Evolutionary conservation across 1,140 invertebrate species (phyloP), one percentile per base, ranked within the genome.

Genomic region (Hylaeus anthracinus): DNA sequence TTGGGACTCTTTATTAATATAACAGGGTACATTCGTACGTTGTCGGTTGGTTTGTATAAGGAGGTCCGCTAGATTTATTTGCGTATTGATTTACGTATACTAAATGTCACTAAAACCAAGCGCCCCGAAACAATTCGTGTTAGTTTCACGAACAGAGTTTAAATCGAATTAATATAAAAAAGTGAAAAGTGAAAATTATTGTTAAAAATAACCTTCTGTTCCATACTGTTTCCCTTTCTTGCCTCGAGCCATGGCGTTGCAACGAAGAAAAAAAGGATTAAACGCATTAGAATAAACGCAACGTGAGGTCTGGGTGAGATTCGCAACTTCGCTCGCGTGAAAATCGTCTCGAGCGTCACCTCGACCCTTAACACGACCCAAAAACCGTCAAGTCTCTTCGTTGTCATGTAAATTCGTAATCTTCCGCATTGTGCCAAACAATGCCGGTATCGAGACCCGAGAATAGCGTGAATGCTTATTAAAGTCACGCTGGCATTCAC

Each of bases 361-460:
- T 89, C 79, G 89, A 90, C 88, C 90, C 88, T 85, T 90, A 89
- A 91, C 90, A 88, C 88, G 84, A 86, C 83, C 85, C 82, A 83
- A 86, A 87, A 88, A 86, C 82, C 84, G 86, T 88, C 87, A 86
- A 86, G 86, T 86, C 81, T 79, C 74, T 45, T 67, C 75, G 84
- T 89, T 88, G 86, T 89, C 87, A 89, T 88, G 88, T 83, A 87
- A 84, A 89, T 89, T 74, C 67, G 83, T 88, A 86, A 89, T 89
- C 87, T 80, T 80, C 72, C 64, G 64, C 39, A 80, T 80, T 80
- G 72, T 80, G 12, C 72, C 79, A 75, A 80, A 80, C 72, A 79
- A 79, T 79, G 14, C n/a, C 3, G 37, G 26, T 45, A 65, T 75
- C 51, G 51, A 58, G 55, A 39, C 1, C 26, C 2, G 56, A 58